Evolutionary conservation across 2,797 vertebrate genomes (phyloP), one percentile per base, ranked within the genome.

Genomic region (Morus bassanus): DNA sequence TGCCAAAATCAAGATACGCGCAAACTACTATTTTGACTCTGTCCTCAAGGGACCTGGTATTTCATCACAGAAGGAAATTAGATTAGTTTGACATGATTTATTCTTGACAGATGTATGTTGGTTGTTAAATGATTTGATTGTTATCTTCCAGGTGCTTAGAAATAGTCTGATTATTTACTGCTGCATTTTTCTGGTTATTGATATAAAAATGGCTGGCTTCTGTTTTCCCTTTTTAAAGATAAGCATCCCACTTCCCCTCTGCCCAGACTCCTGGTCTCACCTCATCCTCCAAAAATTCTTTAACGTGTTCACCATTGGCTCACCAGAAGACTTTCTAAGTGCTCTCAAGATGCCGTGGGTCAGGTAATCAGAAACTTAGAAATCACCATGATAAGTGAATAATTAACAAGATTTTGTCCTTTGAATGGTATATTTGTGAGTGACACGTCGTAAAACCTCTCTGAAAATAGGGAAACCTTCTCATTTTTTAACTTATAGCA

Each of bases 131-230:
- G 83, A 46, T 65, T 69, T 85, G 81, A 85, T 92, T 65, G 56
- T 73, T 94, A 83, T 79, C 82, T 95, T 85, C 25, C 48, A 95
- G 64, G 64, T 94, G 68, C 37, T 92, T 92, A 83, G 88, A 92
- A 92, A 83, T 74, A 88, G 46, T 5, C 70, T 73, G 46, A 46
- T 84, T 91, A 87, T 89, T 59, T 88, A 61, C 19, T 59, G 56
- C 41, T 41, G 45, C 13, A 3, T 63, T 80, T 87, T 88, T 18
- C 65, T 85, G 54, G 6, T 7, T 70, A 75, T 64, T 85, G 84
- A 9, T 69, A 21, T 7, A 56, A 69, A 93, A 94, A 75, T 39
- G 46, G 4, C 43, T 92, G 87, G 35, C 16, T 83, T 92, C 54
- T 91, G 5, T 70, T 92, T 53, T 85, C 48, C 24, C 3, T 60